Percentiles rank a stretch among this genome's conserved stretches.
Conservation (phyloP, 1,140 invertebrate genomes). For the Andrena cerasifolii region DNA sequence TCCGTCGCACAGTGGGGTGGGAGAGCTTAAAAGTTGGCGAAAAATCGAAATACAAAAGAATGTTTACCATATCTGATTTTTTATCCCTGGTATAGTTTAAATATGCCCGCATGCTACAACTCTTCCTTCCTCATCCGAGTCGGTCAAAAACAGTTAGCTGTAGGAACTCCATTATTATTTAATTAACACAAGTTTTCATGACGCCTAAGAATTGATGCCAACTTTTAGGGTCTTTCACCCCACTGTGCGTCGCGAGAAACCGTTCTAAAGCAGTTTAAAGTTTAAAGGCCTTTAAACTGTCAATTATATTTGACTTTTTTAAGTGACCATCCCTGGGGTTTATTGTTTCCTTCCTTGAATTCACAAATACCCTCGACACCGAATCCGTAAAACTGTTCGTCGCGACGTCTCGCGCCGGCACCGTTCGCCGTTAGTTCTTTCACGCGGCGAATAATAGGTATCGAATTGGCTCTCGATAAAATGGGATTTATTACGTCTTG, state of each 20-base stretch:
- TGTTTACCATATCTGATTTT: no score
- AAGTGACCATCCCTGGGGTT: conserved; percentile 28
- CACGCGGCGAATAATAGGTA: conserved; percentile 43
- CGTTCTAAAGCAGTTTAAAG: conserved; percentile 41
- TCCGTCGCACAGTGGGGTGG: no score
- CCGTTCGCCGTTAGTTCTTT: conserved; percentile 60
- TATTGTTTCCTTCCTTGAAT: conserved; percentile 48
- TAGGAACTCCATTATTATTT: no score
- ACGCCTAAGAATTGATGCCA: no score
- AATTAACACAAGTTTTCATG: no score
- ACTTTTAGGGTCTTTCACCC: no score
- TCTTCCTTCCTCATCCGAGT: no score
- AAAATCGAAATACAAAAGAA: no score
- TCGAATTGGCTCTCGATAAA: conserved; percentile 53
- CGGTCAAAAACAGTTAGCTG: no score
- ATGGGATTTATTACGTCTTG: conserved; percentile 35
- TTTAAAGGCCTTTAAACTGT: conserved; percentile 40
- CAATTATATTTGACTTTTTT: conserved; percentile 61
- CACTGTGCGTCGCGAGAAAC: conserved; percentile 44
- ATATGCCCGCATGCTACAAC: no score
- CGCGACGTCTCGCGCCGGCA: conserved; percentile 72
- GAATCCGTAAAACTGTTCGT: conserved; percentile 54
- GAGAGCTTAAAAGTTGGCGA: no score
- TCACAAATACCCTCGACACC: neutral
- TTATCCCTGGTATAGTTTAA: no score